Evolutionary conservation across 2,797 vertebrate genomes (phyloP).

Genomic region (Paedocypris micromegethes): DNA sequence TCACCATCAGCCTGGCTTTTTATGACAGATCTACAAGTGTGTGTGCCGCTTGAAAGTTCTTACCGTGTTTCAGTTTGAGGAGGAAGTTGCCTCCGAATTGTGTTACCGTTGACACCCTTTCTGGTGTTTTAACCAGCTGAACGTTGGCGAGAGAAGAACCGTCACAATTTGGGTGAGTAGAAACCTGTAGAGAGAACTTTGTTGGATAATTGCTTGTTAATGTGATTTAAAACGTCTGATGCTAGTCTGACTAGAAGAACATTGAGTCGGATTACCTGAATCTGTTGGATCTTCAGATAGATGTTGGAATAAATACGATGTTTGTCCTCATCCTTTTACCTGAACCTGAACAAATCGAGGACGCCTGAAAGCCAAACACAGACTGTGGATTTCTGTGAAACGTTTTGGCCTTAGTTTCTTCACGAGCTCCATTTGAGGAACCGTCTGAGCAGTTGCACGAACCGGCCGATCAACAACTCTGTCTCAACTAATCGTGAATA

Average conservation of each 20-base stretch:
- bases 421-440: slow-evolving; percentile 7
- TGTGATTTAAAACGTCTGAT: too few relatives aligned
- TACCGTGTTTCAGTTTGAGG: slow-evolving; percentile 1
- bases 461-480: neutral
- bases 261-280: too few relatives aligned
- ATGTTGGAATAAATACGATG: too few relatives aligned
- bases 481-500: slow-evolving; percentile 1
- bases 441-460: neutral
- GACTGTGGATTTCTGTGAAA: neutral
- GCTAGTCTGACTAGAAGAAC: too few relatives aligned
- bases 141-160: too few relatives aligned
- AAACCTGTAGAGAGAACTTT: neutral
- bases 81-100: slow-evolving; percentile 19
- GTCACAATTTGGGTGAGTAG: neutral
- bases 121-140: neutral
- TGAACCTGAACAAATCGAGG: too few relatives aligned
- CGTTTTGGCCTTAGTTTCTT: slow-evolving; percentile 8
- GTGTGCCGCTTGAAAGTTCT: neutral
- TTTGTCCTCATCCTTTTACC: too few relatives aligned
- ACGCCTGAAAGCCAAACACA: too few relatives aligned
- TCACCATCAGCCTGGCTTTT: neutral
- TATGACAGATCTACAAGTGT: neutral
- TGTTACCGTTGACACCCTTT: slow-evolving; percentile 20
- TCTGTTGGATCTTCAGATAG: too few relatives aligned
- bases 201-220: neutral